A percentile compares a stretch with the other conserved stretches of the same genome.
Evolutionary conservation across 2,888 invertebrate species (phyloP).

Genomic region (Clivina fossor): DNA sequence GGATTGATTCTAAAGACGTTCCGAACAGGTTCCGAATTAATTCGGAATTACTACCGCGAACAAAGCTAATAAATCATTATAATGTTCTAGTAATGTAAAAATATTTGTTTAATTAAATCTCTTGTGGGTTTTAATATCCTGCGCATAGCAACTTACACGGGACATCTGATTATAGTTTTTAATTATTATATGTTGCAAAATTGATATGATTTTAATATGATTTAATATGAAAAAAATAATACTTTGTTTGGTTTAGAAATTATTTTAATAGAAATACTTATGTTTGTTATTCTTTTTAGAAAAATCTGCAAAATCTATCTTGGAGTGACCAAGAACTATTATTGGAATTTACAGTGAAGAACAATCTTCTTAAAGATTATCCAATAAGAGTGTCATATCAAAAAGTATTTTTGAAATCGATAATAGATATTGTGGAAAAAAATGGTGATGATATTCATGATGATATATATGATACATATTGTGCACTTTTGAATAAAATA

Average conservation of each 20-base stretch:
- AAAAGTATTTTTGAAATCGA: conserved; percentile 64
- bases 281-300: conserved; percentile 37
- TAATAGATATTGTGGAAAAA: conserved; percentile 62
- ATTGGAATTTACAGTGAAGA: conserved; percentile 61
- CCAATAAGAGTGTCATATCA: conserved; percentile 66
- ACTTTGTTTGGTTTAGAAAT: not conserved
- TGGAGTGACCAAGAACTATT: conserved; percentile 63
- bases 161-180: not conserved
- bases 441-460: conserved; percentile 63
- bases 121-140: not conserved
- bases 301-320: conserved; percentile 38
- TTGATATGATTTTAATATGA: not conserved
- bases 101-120: not conserved
- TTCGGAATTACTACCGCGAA: no score
- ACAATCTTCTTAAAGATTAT: conserved; percentile 57
- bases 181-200: not conserved
- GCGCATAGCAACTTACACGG: not conserved
- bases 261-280: not conserved
- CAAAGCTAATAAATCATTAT: no score
- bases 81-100: no score
- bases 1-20: no score
- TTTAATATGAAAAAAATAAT: not conserved
- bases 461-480: conserved; percentile 63
- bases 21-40: no score
- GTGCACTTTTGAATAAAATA: conserved; percentile 54